phyloP scores from a whole-genome alignment of 2,888 invertebrate species.

The Tetranychus piercei region DNA sequence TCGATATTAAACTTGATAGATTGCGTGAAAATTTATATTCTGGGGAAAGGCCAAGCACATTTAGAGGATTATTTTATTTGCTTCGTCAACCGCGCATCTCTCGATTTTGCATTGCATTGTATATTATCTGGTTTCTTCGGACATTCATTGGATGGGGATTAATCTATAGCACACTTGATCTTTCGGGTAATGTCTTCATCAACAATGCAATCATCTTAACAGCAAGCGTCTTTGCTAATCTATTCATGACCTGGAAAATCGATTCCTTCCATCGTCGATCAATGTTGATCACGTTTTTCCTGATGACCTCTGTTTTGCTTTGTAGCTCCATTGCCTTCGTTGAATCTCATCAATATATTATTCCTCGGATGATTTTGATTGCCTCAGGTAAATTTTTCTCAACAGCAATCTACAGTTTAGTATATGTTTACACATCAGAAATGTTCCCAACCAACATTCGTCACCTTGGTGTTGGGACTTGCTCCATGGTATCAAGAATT shows the following conservation, averaged over 20 bases:
- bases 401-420: not conserved
- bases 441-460: slow-evolving; percentile 12
- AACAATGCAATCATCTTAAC: slow-evolving; percentile 1
- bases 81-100: not conserved
- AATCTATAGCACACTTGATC: not conserved
- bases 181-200: slow-evolving; percentile 3
- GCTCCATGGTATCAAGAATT: slow-evolving; percentile 3
- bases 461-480: slow-evolving; percentile 7
- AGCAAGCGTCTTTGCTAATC: not conserved
- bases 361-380: not conserved
- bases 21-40: not conserved
- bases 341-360: slow-evolving; percentile 3
- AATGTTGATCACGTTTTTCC: not conserved
- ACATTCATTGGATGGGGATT: slow-evolving; percentile 3
- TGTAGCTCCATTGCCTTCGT: not conserved
- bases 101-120: not conserved
- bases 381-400: not conserved
- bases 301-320: not conserved
- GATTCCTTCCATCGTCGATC: not conserved
- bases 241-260: not conserved
- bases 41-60: not conserved
- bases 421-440: slow-evolving; percentile 11
- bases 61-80: not conserved
- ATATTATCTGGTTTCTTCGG: slow-evolving; percentile 6
- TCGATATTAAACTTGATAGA: not conserved